Conservation (phyloP, 2,888 invertebrate species). For the Seira musarum region DNA sequence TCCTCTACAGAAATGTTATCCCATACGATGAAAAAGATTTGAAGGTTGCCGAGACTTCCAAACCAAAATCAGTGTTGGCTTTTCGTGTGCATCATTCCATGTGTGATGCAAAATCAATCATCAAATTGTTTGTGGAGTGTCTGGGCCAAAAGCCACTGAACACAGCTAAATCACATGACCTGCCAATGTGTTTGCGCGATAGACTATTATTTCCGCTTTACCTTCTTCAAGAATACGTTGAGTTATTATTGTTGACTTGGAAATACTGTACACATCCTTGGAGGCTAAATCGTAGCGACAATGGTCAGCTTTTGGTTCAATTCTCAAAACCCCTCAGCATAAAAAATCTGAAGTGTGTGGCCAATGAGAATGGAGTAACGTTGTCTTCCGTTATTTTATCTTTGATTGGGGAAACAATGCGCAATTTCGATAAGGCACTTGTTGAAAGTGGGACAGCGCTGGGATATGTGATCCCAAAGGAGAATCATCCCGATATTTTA, state of each 20-base stretch:
- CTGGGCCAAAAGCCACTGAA: slow-evolving; percentile 15
- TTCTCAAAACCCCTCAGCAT: not conserved
- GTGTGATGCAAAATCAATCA: slow-evolving; percentile 22
- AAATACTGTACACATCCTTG: slow-evolving; percentile 8
- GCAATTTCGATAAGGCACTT: not conserved
- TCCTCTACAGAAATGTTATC: not conserved
- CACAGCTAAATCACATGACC: not conserved
- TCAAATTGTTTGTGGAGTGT: slow-evolving; percentile 33
- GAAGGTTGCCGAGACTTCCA: not conserved
- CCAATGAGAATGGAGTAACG: not conserved
- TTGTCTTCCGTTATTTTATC: not conserved
- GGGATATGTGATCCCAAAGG: not conserved
- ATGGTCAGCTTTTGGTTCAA: not conserved
- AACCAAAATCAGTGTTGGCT: not conserved
- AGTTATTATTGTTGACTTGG: not conserved
- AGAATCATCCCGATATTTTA: slow-evolving; percentile 1
- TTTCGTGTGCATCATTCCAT: slow-evolving; percentile 23
- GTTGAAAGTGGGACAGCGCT: not conserved
- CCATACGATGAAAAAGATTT: not conserved
- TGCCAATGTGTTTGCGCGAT: not conserved
- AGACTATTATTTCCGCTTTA: not conserved
- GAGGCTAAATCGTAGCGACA: not conserved
- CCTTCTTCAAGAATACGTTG: not conserved
- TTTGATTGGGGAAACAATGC: slow-evolving; percentile 19
- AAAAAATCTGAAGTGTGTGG: slow-evolving; percentile 4